These are phyloP conservation scores for Caenorhabditis latens DNA, from an alignment of 1,140 invertebrate genomes.

Conservation along the genomic window DNA sequence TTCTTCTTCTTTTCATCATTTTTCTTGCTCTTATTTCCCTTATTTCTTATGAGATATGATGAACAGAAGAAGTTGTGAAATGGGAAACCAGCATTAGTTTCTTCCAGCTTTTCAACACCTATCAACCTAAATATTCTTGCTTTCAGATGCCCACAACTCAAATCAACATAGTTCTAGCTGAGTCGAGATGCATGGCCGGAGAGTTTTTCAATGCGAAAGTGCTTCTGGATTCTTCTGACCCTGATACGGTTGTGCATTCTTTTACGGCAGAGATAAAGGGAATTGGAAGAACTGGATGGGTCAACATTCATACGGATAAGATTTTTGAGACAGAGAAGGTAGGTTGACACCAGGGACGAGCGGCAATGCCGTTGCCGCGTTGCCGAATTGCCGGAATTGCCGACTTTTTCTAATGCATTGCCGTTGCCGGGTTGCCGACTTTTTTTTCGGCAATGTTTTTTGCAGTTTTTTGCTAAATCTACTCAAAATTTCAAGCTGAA, in stretches of 20 bases:
- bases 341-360: background rate
- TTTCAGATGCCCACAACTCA: slow-evolving; percentile 75
- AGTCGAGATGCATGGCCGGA: slow-evolving; percentile 72
- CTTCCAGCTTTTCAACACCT: background rate
- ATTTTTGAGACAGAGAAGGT: slow-evolving; percentile 76
- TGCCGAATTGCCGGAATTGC: no score
- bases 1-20: slow-evolving; percentile 6
- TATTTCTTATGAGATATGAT: background rate
- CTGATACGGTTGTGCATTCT: slow-evolving; percentile 71
- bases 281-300: slow-evolving; percentile 73
- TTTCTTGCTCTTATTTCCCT: background rate
- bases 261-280: slow-evolving; percentile 73
- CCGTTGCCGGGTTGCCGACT: no score
- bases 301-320: slow-evolving; percentile 76
- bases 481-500: no score
- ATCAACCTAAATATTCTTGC: background rate
- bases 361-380: no score
- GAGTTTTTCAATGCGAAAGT: slow-evolving; percentile 70
- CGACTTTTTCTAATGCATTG: no score
- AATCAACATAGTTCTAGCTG: slow-evolving; percentile 70
- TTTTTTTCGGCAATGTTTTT: no score
- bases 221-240: slow-evolving; percentile 72
- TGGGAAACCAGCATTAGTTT: background rate
- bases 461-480: no score
- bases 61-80: background rate